Evolutionary conservation across 2,888 invertebrate species (phyloP).

Genomic region (Yponomeuta plumbellus): DNA sequence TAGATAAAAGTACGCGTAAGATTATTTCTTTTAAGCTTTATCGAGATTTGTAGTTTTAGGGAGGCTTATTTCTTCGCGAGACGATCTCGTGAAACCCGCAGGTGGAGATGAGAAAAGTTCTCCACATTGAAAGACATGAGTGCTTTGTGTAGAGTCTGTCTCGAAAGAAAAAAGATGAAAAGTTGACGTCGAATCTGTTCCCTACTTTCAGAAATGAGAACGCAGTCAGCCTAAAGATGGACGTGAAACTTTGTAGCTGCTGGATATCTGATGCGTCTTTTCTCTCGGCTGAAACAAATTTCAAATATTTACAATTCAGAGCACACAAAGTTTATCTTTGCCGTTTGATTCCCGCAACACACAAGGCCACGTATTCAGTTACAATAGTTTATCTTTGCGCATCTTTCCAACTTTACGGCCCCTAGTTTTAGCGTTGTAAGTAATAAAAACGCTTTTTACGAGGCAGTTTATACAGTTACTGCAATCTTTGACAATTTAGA

Average conservation of each 20-base stretch:
- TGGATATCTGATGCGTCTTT: conserved; percentile 28
- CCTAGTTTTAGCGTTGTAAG: conserved; percentile 38
- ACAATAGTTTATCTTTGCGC: conserved; percentile 33
- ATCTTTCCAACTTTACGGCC: conserved; percentile 48
- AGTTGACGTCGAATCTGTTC: conserved; percentile 60
- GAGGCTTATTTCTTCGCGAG: background rate
- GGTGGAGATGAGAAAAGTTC: conserved; percentile 39
- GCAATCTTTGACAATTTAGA: conserved; percentile 42
- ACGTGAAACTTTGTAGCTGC: conserved; percentile 39
- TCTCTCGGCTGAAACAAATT: conserved; percentile 29
- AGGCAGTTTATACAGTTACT: conserved; percentile 41
- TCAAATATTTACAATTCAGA: conserved; percentile 27
- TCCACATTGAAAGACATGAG: conserved; percentile 42
- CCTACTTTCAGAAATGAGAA: conserved; percentile 62
- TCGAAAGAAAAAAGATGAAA: conserved; percentile 48
- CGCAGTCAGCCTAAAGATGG: conserved; percentile 39
- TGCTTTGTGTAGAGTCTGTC: conserved; percentile 52
- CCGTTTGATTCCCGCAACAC: conserved; percentile 8
- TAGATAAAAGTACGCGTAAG: too few species aligned
- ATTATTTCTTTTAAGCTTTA: too few species aligned
- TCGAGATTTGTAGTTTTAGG: too few species aligned
- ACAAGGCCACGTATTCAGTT: conserved; percentile 31
- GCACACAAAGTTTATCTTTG: conserved; percentile 19
- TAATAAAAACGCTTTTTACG: conserved; percentile 46
- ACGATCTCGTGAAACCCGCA: conserved; percentile 18